Percentiles rank a stretch among this genome's conserved stretches.
Evolutionary conservation across 1,140 invertebrate genomes (phyloP).

Genomic region (Fopius arisanus): DNA sequence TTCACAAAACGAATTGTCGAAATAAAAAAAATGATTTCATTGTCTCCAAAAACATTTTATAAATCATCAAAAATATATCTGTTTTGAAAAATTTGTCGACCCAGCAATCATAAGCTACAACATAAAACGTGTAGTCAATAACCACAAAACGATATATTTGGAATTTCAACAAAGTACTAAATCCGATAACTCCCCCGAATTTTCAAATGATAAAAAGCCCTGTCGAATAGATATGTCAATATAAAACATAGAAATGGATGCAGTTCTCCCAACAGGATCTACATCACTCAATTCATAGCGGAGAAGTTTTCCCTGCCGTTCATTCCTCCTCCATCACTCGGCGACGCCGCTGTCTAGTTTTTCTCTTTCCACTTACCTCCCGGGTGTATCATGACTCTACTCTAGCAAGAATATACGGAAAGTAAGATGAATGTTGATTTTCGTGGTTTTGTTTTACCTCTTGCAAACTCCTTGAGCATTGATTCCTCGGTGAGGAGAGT

Average conservation of each 20-base stretch:
- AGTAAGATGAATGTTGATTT: slow-evolving; percentile 56
- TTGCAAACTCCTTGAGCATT: slow-evolving; percentile 44
- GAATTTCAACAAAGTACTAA: not conserved
- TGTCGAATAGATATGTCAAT: not conserved
- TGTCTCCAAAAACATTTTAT: too few species aligned
- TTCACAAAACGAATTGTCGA: too few species aligned
- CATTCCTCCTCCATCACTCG: slow-evolving; percentile 28
- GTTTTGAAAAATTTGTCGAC: too few species aligned
- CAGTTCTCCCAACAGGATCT: not conserved
- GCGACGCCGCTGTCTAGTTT: slow-evolving; percentile 31
- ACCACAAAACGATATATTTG: not conserved
- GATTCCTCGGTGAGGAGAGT: slow-evolving; percentile 62
- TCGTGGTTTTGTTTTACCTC: not conserved
- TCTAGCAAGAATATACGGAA: slow-evolving; percentile 45
- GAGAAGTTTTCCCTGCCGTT: not conserved
- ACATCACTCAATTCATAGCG: slow-evolving; percentile 21
- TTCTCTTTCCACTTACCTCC: not conserved
- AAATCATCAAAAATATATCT: too few species aligned
- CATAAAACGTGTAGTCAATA: not conserved
- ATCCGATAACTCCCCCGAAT: not conserved
- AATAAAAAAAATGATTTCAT: too few species aligned
- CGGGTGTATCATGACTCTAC: slow-evolving; percentile 12
- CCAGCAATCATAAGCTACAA: not conserved
- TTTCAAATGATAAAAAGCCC: not conserved
- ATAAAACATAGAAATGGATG: not conserved